phyloP scores from a whole-genome alignment of 2,113 vertebrate genomes.

The Ifrita kowaldi region DNA sequence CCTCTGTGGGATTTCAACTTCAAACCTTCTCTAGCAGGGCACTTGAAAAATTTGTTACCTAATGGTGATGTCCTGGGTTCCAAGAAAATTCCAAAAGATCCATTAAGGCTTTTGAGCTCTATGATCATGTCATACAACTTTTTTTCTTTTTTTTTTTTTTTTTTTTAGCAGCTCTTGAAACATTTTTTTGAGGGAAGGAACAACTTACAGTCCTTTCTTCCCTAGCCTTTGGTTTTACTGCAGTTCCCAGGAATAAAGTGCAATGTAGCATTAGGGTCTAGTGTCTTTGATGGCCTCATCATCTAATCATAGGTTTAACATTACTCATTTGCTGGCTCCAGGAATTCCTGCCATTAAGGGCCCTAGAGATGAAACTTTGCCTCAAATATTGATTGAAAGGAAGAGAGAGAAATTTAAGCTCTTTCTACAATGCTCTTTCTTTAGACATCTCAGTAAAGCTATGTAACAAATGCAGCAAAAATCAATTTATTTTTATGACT shows the following conservation, averaged over 20 bases:
- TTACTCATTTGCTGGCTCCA: slow-evolving; percentile 90
- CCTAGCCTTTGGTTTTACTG: slow-evolving; percentile 75
- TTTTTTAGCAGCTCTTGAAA: slow-evolving; percentile 59
- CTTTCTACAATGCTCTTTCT: slow-evolving; percentile 67
- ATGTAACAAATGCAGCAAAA: slow-evolving; percentile 59
- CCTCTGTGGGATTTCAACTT: slow-evolving; percentile 71
- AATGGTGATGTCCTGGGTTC: slow-evolving; percentile 67
- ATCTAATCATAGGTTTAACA: slow-evolving; percentile 89
- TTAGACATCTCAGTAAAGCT: slow-evolving; percentile 55
- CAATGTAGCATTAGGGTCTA: slow-evolving; percentile 78
- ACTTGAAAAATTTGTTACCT: slow-evolving; percentile 70
- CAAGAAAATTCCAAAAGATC: slow-evolving; percentile 51
- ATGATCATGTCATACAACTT: slow-evolving; percentile 44
- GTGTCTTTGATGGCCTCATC: slow-evolving; percentile 81
- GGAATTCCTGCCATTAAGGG: slow-evolving; percentile 92
- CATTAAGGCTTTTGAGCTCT: slow-evolving; percentile 44
- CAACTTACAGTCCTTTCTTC: slow-evolving; percentile 62
- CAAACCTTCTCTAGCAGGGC: slow-evolving; percentile 65
- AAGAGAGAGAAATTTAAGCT: slow-evolving; percentile 88
- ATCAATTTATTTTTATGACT: slow-evolving; percentile 48
- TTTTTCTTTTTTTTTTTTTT: not conserved
- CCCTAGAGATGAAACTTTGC: slow-evolving; percentile 92
- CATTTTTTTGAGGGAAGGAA: slow-evolving; percentile 21
- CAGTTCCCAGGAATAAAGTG: slow-evolving; percentile 70
- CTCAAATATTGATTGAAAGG: slow-evolving; percentile 92